These are phyloP conservation scores for Sibirionetta formosa DNA, from an alignment of 2,797 vertebrate species.

Conservation along the genomic window DNA sequence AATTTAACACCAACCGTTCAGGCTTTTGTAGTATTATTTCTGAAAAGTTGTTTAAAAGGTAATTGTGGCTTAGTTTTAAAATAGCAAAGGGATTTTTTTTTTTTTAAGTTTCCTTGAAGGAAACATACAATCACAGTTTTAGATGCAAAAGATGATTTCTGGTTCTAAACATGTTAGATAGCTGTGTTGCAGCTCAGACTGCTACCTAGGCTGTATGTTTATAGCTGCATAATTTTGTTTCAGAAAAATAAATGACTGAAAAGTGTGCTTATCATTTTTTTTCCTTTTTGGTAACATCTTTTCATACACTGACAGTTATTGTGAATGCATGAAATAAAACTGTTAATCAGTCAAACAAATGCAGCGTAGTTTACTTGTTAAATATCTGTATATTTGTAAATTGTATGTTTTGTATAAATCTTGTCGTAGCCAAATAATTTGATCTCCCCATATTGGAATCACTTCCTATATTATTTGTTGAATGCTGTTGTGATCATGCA, in stretches of 20 bases:
- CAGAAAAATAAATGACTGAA: constrained; percentile 85
- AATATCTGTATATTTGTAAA: constrained; percentile 88
- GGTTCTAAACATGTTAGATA: neutral
- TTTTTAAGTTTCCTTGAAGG: neutral
- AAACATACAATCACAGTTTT: neutral
- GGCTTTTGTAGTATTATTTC: neutral
- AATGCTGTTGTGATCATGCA: constrained; percentile 79
- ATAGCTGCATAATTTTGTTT: constrained; percentile 80
- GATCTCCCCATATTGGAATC: constrained; percentile 85
- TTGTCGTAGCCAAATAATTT: constrained; percentile 87
- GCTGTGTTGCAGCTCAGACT: constrained; percentile 15
- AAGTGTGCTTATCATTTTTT: constrained; percentile 82
- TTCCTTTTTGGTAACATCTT: constrained; percentile 84
- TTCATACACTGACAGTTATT: constrained; percentile 88
- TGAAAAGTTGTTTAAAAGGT: neutral
- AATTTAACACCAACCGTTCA: neutral
- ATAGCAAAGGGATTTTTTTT: neutral
- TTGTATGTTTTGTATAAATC: constrained; percentile 88
- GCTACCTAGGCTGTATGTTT: constrained; percentile 74
- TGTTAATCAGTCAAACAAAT: constrained; percentile 89
- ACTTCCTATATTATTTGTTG: constrained; percentile 82
- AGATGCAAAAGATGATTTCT: neutral
- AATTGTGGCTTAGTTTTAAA: neutral
- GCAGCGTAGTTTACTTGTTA: constrained; percentile 86
- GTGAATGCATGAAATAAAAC: constrained; percentile 90